Base-by-base conservation (phyloP, 2,888 invertebrate genomes). In the Endotricha flammealis region DNA sequence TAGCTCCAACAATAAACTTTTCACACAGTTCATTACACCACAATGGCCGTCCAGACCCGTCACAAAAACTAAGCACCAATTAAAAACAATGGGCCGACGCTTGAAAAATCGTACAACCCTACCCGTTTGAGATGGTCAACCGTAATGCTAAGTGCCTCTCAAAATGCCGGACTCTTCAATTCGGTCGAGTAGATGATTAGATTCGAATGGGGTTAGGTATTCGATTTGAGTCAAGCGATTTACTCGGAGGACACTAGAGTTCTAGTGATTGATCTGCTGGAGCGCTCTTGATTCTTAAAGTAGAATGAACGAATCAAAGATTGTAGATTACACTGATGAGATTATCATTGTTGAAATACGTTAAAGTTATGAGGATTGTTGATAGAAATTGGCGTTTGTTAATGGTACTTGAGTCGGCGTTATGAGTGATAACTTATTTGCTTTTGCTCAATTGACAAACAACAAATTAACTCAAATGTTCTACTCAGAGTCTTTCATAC, bases 131-230 rank as follows among this genome's bases (percentile, higher is more conserved):
- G 60, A 57, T 51, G 56, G 51, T 53, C 50, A 47, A 46, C 50
- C 43, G 47, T 44, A 48, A 46, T 48, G 39, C 52, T 28, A 49
- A 72, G 64, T 45, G 63, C 57, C n/a, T 44, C 70, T 68, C 51
- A 33, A 42, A 54, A 46, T 44, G 48, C 24, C 48, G 54, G 59
- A 44, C 67, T 61, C 68, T 75, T 51, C 62, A 69, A 70, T 67
- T 70, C 61, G 53, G 63, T 55, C 54, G 62, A 76, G 70, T 67
- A 57, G 55, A 49, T 69, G 76, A 80, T 81, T 77, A 72, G 70
- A 74, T 76, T 58, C 64, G 64, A 59, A 54, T 47, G 47, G 41
- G 54, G 63, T 66, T 68, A n/a, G n/a, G n/a, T n/a, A 73, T 77
- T 68, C 67, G 69, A 69, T 75, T 74, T 64, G 60, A 65, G 73